These are phyloP conservation scores for Phenacoccus solenopsis DNA, from an alignment of 1,140 invertebrate genomes.

Conservation along the genomic window DNA sequence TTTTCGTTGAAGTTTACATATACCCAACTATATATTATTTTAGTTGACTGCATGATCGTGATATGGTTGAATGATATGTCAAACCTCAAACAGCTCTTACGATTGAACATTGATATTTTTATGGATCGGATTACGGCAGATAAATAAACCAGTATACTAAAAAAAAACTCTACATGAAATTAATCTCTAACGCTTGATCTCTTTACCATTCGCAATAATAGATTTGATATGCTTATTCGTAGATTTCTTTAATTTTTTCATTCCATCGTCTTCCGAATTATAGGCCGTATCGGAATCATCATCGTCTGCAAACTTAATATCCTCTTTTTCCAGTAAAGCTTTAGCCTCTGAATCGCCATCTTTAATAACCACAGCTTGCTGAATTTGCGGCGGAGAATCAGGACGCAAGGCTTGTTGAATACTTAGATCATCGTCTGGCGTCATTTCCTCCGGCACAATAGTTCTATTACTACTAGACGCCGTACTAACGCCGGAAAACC, in stretches of 20 bases:
- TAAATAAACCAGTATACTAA: too few relatives aligned
- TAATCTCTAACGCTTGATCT: not conserved
- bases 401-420: not conserved
- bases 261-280: slow-evolving; percentile 6
- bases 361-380: not conserved
- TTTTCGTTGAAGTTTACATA: too few relatives aligned
- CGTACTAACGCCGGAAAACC: not conserved
- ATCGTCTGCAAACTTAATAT: not conserved
- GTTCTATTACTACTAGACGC: not conserved
- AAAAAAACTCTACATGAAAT: too few relatives aligned
- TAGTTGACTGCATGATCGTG: too few relatives aligned
- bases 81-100: too few relatives aligned
- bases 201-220: not conserved
- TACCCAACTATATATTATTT: too few relatives aligned
- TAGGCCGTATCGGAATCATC: not conserved
- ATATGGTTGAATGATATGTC: too few relatives aligned
- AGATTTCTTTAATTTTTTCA: not conserved
- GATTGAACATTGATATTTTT: too few relatives aligned
- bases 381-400: not conserved
- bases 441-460: not conserved
- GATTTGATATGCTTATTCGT: not conserved
- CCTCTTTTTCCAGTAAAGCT: not conserved
- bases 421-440: not conserved
- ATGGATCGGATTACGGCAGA: too few relatives aligned
- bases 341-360: not conserved